A percentile compares a stretch with the other conserved stretches of the same genome.
phyloP scores from a whole-genome alignment of 2,797 vertebrate species.

The Gephyroberyx darwinii region DNA sequence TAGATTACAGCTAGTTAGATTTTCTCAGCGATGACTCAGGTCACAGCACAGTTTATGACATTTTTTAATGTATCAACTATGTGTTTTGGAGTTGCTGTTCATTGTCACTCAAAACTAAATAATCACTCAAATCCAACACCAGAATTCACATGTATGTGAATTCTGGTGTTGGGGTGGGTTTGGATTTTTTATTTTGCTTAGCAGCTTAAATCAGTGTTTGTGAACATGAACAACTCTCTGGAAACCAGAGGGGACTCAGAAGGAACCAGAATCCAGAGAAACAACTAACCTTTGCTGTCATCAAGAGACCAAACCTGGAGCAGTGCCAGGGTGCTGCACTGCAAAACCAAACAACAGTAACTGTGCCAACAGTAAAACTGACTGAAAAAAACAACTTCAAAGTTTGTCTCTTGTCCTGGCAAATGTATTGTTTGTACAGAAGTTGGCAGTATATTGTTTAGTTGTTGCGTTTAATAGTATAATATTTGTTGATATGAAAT shows the following conservation, averaged over 20 bases:
- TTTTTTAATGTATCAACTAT: slow-evolving; percentile 15
- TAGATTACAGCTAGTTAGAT: slow-evolving; percentile 58
- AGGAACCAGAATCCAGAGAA: not conserved
- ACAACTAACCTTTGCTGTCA: too few species aligned
- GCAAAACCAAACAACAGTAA: too few species aligned
- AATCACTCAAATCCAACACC: slow-evolving; percentile 20
- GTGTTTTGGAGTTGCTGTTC: slow-evolving; percentile 12
- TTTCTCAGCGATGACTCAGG: slow-evolving; percentile 56
- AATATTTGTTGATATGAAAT: too few species aligned
- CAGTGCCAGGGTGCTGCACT: not conserved
- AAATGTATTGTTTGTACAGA: too few species aligned
- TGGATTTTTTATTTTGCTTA: not conserved
- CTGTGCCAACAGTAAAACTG: too few species aligned
- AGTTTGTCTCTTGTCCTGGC: too few species aligned
- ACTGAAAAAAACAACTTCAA: too few species aligned
- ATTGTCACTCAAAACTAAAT: slow-evolving; percentile 12
- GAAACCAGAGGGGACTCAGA: not conserved
- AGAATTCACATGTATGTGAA: not conserved
- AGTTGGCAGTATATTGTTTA: too few species aligned
- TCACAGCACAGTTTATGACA: slow-evolving; percentile 37
- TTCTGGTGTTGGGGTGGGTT: too few species aligned
- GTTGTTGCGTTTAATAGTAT: too few species aligned
- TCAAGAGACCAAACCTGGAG: not conserved
- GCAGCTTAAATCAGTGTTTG: slow-evolving; percentile 5
- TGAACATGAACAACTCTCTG: not conserved